These are phyloP conservation scores for Psittacula echo DNA, from an alignment of 2,797 vertebrate genomes.

Conservation along the genomic window DNA sequence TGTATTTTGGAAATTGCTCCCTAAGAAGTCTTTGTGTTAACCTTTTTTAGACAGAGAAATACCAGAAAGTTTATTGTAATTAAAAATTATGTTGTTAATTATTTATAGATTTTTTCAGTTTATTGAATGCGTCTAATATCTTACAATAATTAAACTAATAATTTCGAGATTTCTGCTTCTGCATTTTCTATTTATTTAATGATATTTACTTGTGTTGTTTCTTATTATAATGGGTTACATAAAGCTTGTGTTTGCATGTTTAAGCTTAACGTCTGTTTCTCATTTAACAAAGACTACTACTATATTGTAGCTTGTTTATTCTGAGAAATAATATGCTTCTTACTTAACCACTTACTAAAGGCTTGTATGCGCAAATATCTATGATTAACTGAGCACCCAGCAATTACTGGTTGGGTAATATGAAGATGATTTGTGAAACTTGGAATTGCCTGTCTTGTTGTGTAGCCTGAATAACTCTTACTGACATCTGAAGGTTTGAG, in stretches of 20 bases:
- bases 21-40: neutral
- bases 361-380: neutral
- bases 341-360: neutral
- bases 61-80: neutral
- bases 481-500: conserved; percentile 14
- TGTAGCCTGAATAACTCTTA: neutral
- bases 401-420: neutral
- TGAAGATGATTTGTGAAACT: neutral
- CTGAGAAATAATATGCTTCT: neutral
- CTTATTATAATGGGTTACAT: neutral
- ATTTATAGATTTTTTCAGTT: neutral
- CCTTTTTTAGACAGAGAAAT: neutral
- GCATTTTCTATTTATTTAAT: neutral
- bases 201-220: neutral
- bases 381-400: neutral
- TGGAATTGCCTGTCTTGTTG: neutral
- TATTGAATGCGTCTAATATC: neutral
- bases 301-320: neutral
- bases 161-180: neutral
- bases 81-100: neutral
- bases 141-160: neutral
- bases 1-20: neutral
- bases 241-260: neutral
- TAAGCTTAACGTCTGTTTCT: neutral
- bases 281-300: neutral